Evolutionary conservation across 1,140 invertebrate genomes (phyloP).

Genomic region (Leptinotarsa texana): DNA sequence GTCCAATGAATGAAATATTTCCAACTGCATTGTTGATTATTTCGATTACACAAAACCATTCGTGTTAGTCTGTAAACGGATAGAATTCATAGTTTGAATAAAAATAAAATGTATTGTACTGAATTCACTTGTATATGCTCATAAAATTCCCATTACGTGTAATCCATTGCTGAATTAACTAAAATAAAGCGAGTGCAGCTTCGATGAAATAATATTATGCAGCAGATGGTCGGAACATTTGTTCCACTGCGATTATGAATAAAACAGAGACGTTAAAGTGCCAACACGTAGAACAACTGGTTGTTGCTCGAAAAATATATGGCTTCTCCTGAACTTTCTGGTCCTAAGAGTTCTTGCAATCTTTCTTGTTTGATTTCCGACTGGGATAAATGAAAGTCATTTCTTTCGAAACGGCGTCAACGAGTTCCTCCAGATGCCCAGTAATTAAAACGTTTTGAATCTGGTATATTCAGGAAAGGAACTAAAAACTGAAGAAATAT

Average conservation of each 20-base stretch:
- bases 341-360: background rate
- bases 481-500: too few species aligned
- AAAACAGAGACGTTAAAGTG: constrained; percentile 14
- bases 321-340: background rate
- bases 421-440: too few species aligned
- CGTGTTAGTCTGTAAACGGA: too few species aligned
- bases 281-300: constrained; percentile 4
- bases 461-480: too few species aligned
- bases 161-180: constrained; percentile 11
- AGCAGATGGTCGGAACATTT: constrained; percentile 17
- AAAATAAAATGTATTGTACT: background rate
- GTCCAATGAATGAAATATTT: too few species aligned
- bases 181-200: constrained; percentile 6
- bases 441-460: too few species aligned
- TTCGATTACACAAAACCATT: too few species aligned
- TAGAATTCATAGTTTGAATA: background rate
- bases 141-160: constrained; percentile 1
- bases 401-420: too few species aligned
- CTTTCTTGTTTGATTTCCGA: background rate
- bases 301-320: constrained; percentile 11
- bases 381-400: too few species aligned
- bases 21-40: too few species aligned
- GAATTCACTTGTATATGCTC: background rate
- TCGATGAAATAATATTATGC: constrained; percentile 21
- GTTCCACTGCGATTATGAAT: constrained; percentile 17